phyloP scores from a whole-genome alignment of 2,888 invertebrate species.

The Halictus ligatus region DNA sequence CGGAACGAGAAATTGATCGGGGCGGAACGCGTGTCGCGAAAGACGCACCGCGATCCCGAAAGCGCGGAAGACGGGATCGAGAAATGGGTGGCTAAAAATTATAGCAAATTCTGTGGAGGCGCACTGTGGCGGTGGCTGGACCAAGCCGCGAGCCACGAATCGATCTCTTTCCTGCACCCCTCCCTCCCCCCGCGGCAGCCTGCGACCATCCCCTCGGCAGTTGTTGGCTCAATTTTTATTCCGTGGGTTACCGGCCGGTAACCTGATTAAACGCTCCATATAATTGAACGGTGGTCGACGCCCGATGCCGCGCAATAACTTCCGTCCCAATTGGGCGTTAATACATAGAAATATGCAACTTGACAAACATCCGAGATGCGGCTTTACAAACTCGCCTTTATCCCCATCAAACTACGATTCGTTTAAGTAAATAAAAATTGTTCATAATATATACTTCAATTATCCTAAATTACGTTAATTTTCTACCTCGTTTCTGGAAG shows the following conservation, averaged over 20 bases:
- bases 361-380: slow-evolving; percentile 27
- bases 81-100: slow-evolving; percentile 40
- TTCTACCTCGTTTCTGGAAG: too few relatives aligned
- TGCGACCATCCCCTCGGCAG: background rate
- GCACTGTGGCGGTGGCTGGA: background rate
- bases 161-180: slow-evolving; percentile 27
- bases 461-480: too few relatives aligned
- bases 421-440: too few relatives aligned
- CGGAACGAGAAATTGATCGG: slow-evolving; percentile 12
- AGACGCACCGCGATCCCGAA: background rate
- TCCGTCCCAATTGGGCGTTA: slow-evolving; percentile 42
- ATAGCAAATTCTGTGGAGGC: slow-evolving; percentile 32
- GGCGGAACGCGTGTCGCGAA: slow-evolving; percentile 22
- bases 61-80: slow-evolving; percentile 15
- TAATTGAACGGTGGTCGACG: slow-evolving; percentile 58
- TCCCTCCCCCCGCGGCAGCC: background rate
- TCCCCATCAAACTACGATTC: slow-evolving; percentile 1
- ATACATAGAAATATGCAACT: slow-evolving; percentile 31
- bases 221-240: slow-evolving; percentile 58
- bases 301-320: slow-evolving; percentile 35
- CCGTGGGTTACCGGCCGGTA: slow-evolving; percentile 44
- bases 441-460: too few relatives aligned
- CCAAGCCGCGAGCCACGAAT: slow-evolving; percentile 39
- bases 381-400: slow-evolving; percentile 23
- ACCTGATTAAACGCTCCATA: slow-evolving; percentile 67